These are phyloP conservation scores for Petrocephalus zakoni DNA, from an alignment of 2,113 vertebrate genomes.

Conservation along the genomic window DNA sequence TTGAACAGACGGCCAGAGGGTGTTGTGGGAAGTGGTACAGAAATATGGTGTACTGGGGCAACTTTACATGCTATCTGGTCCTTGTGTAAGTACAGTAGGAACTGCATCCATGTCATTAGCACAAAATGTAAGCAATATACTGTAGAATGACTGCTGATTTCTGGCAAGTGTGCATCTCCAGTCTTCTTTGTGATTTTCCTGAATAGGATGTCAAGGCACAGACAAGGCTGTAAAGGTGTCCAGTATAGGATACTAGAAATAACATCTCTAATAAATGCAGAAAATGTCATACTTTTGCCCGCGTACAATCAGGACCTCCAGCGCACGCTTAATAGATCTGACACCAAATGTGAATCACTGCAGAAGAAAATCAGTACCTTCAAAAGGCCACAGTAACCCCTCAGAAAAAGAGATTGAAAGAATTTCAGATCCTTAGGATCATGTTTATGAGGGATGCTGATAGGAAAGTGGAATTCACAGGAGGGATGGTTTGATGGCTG, in stretches of 20 bases:
- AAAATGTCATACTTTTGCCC: background rate
- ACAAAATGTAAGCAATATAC: background rate
- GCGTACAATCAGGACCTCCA: background rate
- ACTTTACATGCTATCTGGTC: background rate
- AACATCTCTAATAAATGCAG: background rate
- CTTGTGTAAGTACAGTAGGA: background rate
- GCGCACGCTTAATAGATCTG: background rate
- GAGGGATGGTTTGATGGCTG: background rate
- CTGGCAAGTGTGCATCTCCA: background rate
- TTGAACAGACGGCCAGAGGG: background rate
- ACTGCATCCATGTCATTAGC: background rate
- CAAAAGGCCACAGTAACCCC: background rate
- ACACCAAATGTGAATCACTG: background rate
- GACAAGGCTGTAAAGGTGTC: background rate
- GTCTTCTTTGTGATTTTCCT: background rate
- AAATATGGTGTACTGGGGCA: background rate
- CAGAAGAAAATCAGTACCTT: background rate
- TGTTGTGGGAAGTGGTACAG: background rate
- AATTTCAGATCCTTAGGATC: background rate
- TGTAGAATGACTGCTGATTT: background rate
- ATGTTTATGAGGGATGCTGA: background rate
- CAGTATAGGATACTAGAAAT: background rate
- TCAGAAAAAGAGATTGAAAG: background rate
- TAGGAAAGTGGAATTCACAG: background rate
- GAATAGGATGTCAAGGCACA: background rate